phyloP scores from a whole-genome alignment of 1,140 invertebrate genomes.

The Habropoda laboriosa region DNA sequence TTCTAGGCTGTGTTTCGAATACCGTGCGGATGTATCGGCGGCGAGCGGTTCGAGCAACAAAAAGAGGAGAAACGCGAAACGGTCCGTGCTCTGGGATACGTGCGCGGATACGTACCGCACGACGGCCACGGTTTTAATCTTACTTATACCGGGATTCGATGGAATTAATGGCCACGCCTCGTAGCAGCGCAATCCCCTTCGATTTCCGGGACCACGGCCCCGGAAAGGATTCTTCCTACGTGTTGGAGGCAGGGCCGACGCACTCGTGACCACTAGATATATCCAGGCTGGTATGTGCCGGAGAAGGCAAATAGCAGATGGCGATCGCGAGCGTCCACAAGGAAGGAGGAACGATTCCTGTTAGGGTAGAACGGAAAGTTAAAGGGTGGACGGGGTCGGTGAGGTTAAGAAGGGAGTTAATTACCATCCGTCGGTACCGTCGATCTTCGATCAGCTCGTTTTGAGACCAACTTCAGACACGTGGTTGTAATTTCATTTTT shows the following conservation, averaged over 20 bases:
- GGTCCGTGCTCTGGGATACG: constrained; percentile 20
- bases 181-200: constrained; percentile 48
- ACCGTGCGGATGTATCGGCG: constrained; percentile 24
- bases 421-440: constrained; percentile 35
- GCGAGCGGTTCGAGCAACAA: constrained; percentile 11
- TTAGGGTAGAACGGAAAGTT: constrained; percentile 18
- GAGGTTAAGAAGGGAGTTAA: constrained; percentile 55
- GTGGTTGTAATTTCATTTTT: constrained; percentile 4
- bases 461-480: background rate
- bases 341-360: background rate
- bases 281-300: constrained; percentile 54
- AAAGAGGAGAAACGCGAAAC: constrained; percentile 20
- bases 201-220: constrained; percentile 68
- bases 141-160: constrained; percentile 66
- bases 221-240: constrained; percentile 61
- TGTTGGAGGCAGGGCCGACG: constrained; percentile 53
- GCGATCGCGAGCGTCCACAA: constrained; percentile 32
- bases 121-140: constrained; percentile 57
- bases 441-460: constrained; percentile 19
- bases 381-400: constrained; percentile 8
- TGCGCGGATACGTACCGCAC: constrained; percentile 31
- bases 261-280: constrained; percentile 59
- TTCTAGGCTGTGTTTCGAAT: constrained; percentile 17
- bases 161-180: constrained; percentile 67
- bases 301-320: constrained; percentile 54